Percentiles rank a stretch among this genome's conserved stretches.
Conservation (phyloP, 2,888 invertebrate species). For the Dascillus cervinus region DNA sequence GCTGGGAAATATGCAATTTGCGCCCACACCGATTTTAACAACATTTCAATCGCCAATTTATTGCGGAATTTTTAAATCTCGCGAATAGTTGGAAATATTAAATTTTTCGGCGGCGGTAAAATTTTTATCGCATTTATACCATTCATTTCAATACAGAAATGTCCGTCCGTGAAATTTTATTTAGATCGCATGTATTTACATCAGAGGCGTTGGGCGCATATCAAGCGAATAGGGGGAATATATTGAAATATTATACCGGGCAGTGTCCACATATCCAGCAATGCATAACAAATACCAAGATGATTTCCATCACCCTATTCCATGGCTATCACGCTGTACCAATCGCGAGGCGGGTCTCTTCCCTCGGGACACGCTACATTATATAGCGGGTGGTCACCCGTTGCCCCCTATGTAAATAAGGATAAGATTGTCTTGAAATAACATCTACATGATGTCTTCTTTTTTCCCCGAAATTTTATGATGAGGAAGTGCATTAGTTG, state of each 20-base stretch:
- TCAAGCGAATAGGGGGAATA: conserved; percentile 28
- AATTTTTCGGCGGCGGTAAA: no score
- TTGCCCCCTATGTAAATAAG: conserved; percentile 27
- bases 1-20: no score
- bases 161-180: conserved; percentile 24
- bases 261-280: conserved; percentile 41
- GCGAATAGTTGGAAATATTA: no score
- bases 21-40: no score
- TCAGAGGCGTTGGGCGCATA: conserved; percentile 21
- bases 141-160: conserved; percentile 23
- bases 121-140: conserved; percentile 22
- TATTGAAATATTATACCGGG: conserved; percentile 43
- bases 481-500: neutral
- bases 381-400: conserved; percentile 19
- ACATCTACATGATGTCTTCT: conserved; percentile 18
- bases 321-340: conserved; percentile 29
- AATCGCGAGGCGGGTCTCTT: conserved; percentile 23
- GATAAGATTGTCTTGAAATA: conserved; percentile 27
- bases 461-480: conserved; percentile 3
- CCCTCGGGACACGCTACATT: conserved; percentile 26
- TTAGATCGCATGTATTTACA: conserved; percentile 23
- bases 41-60: no score
- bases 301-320: conserved; percentile 39
- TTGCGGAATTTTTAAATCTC: no score
- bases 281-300: conserved; percentile 43